Base-by-base conservation (phyloP, 2,888 invertebrate species). In the Sylvicola cinctus region DNA sequence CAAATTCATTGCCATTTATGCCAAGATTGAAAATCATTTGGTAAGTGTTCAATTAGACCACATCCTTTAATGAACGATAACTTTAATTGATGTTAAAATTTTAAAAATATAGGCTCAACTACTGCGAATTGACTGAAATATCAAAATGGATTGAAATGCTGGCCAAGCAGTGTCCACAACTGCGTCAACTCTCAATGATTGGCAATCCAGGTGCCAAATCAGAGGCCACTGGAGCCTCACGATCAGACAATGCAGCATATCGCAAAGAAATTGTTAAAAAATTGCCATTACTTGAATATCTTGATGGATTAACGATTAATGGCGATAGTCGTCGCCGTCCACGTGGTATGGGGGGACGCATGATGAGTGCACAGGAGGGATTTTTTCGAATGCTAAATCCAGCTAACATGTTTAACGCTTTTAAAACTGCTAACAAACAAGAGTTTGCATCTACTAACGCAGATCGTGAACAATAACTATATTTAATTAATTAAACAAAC, bases 181-280 rank as follows among this genome's bases (percentile, higher is more conserved):
- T 88, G 16, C 67, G 68, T 45, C 74, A 75, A 49, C 56, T 88
- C 1, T 80, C 81, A 12, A 61, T 84, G 37, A 81, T 88, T 84
- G 84, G 84, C 14, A 88, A 88, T 55, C 69, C 72, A 0, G 81
- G 79, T 1, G 76, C 77, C 0, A 81, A 80, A 0, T 77, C 75
- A 42, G 74, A 73, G 46, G 64, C 78, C 36, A 77, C 74, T 43
- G 74, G 76, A n/a, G 75, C 43, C 43, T 16, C 36, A 32, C 12
- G 35, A 37, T 32, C 20, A 8, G 36, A 41, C 34, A 36, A 41
- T 14, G 37, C 35, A 14, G 45, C 47, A 26, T 49, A 49, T 15
- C 44, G 49, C 7, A 47, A 49, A 15, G 4, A 13, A n/a, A n/a
- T n/a, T n/a, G n/a, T n/a, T n/a, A n/a, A n/a, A n/a, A n/a, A n/a